Evolutionary conservation across 2,888 invertebrate species (phyloP), one percentile per base, ranked within the genome.

Genomic region (Heliconius ismenius): DNA sequence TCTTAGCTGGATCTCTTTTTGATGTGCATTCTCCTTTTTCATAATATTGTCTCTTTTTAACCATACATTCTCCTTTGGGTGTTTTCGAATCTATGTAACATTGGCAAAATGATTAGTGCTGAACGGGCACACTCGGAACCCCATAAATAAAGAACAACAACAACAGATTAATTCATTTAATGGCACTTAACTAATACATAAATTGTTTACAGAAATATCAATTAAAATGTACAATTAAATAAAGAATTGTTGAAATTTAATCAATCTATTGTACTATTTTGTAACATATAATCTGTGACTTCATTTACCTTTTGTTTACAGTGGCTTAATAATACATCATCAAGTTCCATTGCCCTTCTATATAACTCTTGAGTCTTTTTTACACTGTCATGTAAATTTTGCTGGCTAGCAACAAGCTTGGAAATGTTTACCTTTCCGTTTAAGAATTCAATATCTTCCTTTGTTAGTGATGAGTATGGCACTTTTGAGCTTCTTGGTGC

Each of bases 361-460:
- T 86, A 88, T 9, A 92, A 77, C n/a, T 85, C 88, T 74, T 84
- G 82, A 0, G 89, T 88, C 73, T 87, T 82, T 78, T 88, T 86
- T 0, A 92, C 83, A 26, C 89, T 87, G 78, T 89, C 87, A 79
- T 91, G 92, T 3, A 94, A 83, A 68, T 89, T 88, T 64, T 85
- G 82, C 78, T 92, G 92, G 76, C 85, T 86, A n/a, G 91, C 91
- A 43, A 89, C 81, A 3, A 94, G 84, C 83, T 91, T 90, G 6
- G 88, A 83, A 80, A 92, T 84, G 78, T 91, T 91, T 1, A 90
- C 88, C 83, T 92, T 92, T 26, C 84, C 88, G 83, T 92, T 92
- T 4, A 94, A 80, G 81, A 91, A 94, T 81, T 91, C 89, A 73
- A 92, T 93, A 76, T 94, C 93, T 83, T 94, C 93, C 81, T 89